Conservation (phyloP, 2,888 invertebrate species). For the Blastobasis adustella region DNA sequence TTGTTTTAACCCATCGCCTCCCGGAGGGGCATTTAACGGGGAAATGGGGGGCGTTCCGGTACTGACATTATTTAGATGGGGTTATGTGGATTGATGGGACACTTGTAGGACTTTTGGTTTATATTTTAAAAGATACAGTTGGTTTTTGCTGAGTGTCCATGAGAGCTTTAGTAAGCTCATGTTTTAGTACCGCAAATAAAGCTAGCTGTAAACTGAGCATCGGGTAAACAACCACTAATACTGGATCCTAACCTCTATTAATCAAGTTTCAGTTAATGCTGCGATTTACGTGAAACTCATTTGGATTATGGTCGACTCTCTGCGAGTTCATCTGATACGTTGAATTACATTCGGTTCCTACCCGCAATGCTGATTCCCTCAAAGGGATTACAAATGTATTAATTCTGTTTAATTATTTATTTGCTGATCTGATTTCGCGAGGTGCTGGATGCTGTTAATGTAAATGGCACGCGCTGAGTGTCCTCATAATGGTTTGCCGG, state of each 20-base stretch:
- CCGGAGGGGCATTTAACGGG: conserved; percentile 35
- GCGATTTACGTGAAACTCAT: conserved; percentile 17
- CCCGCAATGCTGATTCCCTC: conserved; percentile 13
- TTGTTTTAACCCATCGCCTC: conserved; percentile 27
- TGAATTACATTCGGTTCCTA: conserved; percentile 12
- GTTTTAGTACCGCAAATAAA: too few species aligned
- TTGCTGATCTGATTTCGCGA: background rate
- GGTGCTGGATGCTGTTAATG: too few species aligned
- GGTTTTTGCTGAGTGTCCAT: too few species aligned
- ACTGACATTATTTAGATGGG: conserved; percentile 15
- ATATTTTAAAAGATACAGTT: background rate
- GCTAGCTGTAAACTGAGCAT: too few species aligned
- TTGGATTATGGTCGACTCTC: conserved; percentile 13
- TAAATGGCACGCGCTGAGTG: too few species aligned
- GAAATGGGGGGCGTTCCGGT: conserved; percentile 8
- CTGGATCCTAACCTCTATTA: background rate
- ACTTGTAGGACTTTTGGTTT: conserved; percentile 15
- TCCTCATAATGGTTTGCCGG: too few species aligned
- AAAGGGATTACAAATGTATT: conserved; percentile 12
- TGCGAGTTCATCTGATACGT: conserved; percentile 11
- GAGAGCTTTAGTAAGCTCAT: too few species aligned
- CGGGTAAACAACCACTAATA: too few species aligned
- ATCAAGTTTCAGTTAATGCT: conserved; percentile 1
- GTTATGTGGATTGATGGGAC: conserved; percentile 15
- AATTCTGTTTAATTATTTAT: conserved; percentile 1